Evolutionary conservation across 2,113 vertebrate genomes (phyloP), one percentile per base, ranked within the genome.

Genomic region (Telmatochromis sp.): DNA sequence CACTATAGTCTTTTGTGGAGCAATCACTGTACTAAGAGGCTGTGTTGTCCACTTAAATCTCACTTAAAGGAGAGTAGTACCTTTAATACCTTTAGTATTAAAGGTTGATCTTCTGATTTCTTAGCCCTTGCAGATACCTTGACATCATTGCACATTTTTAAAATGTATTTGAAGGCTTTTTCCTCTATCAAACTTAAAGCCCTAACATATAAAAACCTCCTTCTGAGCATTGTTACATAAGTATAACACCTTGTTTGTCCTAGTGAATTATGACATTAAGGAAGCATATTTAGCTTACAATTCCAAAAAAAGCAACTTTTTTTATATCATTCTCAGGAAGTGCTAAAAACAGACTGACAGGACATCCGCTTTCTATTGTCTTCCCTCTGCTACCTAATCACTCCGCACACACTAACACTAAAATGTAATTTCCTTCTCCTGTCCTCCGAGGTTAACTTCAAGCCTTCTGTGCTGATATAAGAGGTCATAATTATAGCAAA

Each of bases 361-460:
- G 94, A 95, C 82, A 54, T 96, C 94, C 86, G 89, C 80, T 75
- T 81, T 89, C 88, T 82, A 92, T 95, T 95, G 94, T 96, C 78
- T 85, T 89, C 60, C 31, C 81, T 84, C 81, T 75, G 80, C 84
- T 86, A 93, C 85, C 75, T 89, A 84, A 91, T 93, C 85, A 84
- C 84, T 82, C 79, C 75, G 10, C 82, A 79, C 87, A 90, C 80
- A 89, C 21, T 75, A 79, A 87, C 89, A 57, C 82, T 31, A 21
- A 85, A 60, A 89, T 90, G 91, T 79, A 58, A 90, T 94, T 94
- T 92, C 94, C 92, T 87, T 28, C 86, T 79, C 65, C 50, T 81
- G 85, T 90, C 91, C 84, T 85, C 45, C 9, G 82, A 87, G 83
- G 85, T 81, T 71, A 87, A 79, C 51, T 55, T 54, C 71, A 84